phyloP scores from a whole-genome alignment of 2,113 vertebrate genomes.

The Eretmochelys imbricata region DNA sequence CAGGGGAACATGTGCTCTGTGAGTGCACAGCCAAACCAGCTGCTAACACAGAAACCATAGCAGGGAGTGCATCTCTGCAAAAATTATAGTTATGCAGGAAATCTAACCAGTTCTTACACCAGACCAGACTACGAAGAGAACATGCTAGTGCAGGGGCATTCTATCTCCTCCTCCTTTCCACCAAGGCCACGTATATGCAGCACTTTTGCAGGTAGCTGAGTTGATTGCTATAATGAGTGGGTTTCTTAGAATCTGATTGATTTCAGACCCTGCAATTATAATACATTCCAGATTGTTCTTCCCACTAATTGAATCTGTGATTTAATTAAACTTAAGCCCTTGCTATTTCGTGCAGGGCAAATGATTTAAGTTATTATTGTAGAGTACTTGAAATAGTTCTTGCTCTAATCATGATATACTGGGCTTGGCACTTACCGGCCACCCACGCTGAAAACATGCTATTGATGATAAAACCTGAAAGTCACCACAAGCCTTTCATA shows the following conservation, averaged over 20 bases:
- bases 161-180: not conserved
- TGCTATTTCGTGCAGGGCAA: not conserved
- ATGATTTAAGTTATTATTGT: not conserved
- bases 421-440: slow-evolving; percentile 42
- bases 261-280: not conserved
- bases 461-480: slow-evolving; percentile 75
- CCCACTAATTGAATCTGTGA: not conserved
- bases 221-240: not conserved
- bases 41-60: not conserved
- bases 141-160: fast-evolving
- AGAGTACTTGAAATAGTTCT: slow-evolving; percentile 56
- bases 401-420: not conserved
- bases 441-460: slow-evolving; percentile 59
- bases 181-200: not conserved
- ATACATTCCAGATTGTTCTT: not conserved
- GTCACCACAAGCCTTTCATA: slow-evolving; percentile 71
- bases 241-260: not conserved
- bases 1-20: not conserved
- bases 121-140: not conserved
- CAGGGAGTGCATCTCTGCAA: not conserved
- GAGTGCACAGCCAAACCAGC: not conserved
- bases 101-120: not conserved
- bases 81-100: not conserved
- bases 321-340: not conserved
- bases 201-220: not conserved